phyloP scores from a whole-genome alignment of 53 echinoderm and acorn worm genomes.

The Glandiceps talaboti region DNA sequence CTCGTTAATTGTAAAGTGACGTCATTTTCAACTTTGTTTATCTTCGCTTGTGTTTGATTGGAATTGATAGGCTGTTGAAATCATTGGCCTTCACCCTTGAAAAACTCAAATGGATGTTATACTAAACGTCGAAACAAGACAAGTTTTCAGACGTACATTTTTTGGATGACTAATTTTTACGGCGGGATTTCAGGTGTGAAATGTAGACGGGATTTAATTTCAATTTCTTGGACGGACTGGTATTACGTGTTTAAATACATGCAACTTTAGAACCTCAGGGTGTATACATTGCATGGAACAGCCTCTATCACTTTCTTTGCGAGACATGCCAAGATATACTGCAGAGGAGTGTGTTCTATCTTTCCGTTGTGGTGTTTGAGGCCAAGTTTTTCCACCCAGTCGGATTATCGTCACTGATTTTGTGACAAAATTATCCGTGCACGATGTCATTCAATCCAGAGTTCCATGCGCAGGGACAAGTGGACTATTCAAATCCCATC shows the following conservation, averaged over 20 bases:
- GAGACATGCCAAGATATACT: neutral
- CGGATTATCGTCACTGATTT: neutral
- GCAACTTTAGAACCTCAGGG: too few species aligned
- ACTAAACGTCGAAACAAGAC: neutral
- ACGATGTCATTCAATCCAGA: neutral
- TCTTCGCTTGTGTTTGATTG: neutral
- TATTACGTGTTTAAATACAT: neutral
- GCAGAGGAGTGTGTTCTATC: neutral
- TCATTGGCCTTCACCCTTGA: neutral
- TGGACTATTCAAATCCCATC: neutral
- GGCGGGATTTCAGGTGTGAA: too few species aligned
- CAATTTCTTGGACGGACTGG: too few species aligned
- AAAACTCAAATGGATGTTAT: neutral
- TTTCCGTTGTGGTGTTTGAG: neutral
- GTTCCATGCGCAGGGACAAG: neutral
- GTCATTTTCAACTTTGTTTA: neutral
- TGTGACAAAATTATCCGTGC: neutral
- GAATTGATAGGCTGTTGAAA: neutral
- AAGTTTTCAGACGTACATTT: too few species aligned
- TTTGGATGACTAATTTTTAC: too few species aligned
- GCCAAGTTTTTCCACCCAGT: neutral
- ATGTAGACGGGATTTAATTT: too few species aligned
- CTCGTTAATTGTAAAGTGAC: neutral
- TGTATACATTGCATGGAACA: neutral
- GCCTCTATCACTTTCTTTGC: neutral